Percentiles rank a stretch among this genome's conserved stretches.
Conservation (phyloP, 2,888 invertebrate genomes). For the Oeneis ivallda region DNA sequence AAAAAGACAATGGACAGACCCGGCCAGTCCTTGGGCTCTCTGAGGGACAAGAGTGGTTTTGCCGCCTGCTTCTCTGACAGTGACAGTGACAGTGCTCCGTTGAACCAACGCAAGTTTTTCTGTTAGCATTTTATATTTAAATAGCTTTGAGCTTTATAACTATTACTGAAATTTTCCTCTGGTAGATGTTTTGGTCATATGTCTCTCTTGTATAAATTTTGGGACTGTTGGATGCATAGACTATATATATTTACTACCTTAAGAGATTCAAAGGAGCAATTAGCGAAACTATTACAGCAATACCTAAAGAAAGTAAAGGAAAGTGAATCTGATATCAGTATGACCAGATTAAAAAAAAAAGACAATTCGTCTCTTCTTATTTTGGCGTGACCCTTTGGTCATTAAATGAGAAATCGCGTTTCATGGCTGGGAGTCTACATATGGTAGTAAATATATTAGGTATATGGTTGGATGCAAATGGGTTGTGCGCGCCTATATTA, state of each 20-base stretch:
- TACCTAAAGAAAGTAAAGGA: too few relatives aligned
- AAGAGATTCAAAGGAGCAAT: too few relatives aligned
- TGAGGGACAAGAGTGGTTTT: conserved; percentile 68
- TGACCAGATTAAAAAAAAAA: too few relatives aligned
- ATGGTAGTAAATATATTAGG: too few relatives aligned
- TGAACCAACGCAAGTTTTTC: conserved; percentile 64
- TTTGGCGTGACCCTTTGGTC: too few relatives aligned
- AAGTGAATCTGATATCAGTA: too few relatives aligned
- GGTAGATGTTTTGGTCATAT: conserved; percentile 34
- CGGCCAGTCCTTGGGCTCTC: conserved; percentile 49
- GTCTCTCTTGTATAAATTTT: conserved; percentile 24
- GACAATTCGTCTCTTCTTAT: too few relatives aligned
- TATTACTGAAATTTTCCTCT: conserved; percentile 34
- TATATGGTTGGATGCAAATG: too few relatives aligned
- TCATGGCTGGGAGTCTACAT: too few relatives aligned
- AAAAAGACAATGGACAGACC: conserved; percentile 52
- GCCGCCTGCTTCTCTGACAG: conserved; percentile 73
- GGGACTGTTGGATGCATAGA: conserved; percentile 5
- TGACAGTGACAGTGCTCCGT: conserved; percentile 67
- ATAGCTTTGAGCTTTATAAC: conserved; percentile 33
- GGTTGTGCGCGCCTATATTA: conserved; percentile 27
- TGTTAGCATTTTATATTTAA: conserved; percentile 45
- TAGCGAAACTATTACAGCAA: too few relatives aligned
- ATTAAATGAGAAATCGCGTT: too few relatives aligned
- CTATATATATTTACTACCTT: too few relatives aligned